These are phyloP conservation scores for Speoplatyrhinus poulsoni DNA, from an alignment of 2,113 vertebrate genomes.

Conservation along the genomic window DNA sequence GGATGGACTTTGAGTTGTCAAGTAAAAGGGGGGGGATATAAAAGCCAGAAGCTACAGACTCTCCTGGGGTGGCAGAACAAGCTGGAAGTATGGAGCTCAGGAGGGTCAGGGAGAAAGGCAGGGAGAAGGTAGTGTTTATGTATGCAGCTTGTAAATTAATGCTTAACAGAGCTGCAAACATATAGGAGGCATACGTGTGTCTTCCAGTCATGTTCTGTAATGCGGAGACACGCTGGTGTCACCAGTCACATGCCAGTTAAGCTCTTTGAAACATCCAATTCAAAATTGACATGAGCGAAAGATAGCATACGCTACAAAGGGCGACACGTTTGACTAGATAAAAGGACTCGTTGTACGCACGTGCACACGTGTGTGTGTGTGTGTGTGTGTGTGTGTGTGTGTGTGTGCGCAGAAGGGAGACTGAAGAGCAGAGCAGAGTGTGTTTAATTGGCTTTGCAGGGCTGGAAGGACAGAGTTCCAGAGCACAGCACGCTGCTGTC, in stretches of 20 bases:
- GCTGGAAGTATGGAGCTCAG: constrained; percentile 27
- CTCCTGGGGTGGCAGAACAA: constrained; percentile 1
- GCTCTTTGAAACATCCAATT: too few species aligned
- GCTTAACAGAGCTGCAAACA: too few species aligned
- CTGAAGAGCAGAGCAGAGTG: constrained; percentile 50
- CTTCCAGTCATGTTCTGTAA: too few species aligned
- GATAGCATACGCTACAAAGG: constrained; percentile 7
- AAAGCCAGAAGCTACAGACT: constrained; percentile 36
- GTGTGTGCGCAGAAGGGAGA: not conserved
- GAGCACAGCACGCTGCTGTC: constrained; percentile 89
- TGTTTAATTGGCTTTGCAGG: constrained; percentile 88
- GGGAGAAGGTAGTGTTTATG: constrained; percentile 1
- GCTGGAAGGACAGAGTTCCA: constrained; percentile 82
- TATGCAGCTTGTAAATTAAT: too few species aligned
- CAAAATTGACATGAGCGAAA: too few species aligned
- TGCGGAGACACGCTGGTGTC: too few species aligned
- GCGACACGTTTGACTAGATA: not conserved
- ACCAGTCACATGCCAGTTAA: too few species aligned
- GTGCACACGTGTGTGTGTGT: constrained; percentile 4
- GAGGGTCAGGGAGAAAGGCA: constrained; percentile 19
- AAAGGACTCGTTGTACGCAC: not conserved
- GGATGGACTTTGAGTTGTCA: constrained; percentile 42
- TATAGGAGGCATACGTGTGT: too few species aligned
- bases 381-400: constrained; percentile 25
- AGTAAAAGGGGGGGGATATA: constrained; percentile 39